These are phyloP conservation scores for Pyrrhia umbra DNA, from an alignment of 2,888 invertebrate genomes.

Conservation along the genomic window DNA sequence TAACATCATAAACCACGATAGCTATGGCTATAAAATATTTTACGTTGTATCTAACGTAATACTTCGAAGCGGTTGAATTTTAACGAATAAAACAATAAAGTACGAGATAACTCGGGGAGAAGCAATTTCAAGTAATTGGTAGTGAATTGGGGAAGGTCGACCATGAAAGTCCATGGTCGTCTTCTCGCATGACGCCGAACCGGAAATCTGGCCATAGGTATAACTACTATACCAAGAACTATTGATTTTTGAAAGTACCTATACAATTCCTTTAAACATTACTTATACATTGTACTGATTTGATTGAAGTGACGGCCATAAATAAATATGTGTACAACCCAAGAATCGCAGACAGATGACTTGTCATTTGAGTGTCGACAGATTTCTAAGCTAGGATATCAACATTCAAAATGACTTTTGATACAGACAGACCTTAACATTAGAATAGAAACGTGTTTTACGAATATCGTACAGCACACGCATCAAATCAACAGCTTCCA, in stretches of 20 bases:
- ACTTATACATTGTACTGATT: no score
- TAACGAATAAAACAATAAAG: slow-evolving; percentile 40
- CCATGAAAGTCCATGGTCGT: slow-evolving; percentile 72
- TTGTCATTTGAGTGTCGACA: no score
- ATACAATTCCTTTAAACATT: no score
- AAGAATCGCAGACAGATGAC: no score
- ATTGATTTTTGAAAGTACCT: no score
- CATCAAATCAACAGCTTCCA: slow-evolving; percentile 51
- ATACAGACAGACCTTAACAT: slow-evolving; percentile 7
- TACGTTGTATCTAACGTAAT: slow-evolving; percentile 19
- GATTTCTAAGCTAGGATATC: slow-evolving; percentile 21
- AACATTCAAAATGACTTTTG: slow-evolving; percentile 19
- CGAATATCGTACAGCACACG: slow-evolving; percentile 23
- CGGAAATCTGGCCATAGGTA: slow-evolving; percentile 56
- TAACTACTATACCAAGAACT: no score
- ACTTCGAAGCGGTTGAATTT: slow-evolving; percentile 16
- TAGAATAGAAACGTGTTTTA: slow-evolving; percentile 19
- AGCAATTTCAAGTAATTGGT: slow-evolving; percentile 63
- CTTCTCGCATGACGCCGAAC: slow-evolving; percentile 52
- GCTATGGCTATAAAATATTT: slow-evolving; percentile 20
- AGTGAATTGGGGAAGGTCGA: slow-evolving; percentile 70
- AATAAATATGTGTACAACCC: no score
- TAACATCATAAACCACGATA: slow-evolving; percentile 23
- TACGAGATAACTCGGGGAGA: slow-evolving; percentile 38
- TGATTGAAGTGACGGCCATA: no score